phyloP scores from a whole-genome alignment of 2,113 vertebrate species.

The Cyanoderma ruficeps region DNA sequence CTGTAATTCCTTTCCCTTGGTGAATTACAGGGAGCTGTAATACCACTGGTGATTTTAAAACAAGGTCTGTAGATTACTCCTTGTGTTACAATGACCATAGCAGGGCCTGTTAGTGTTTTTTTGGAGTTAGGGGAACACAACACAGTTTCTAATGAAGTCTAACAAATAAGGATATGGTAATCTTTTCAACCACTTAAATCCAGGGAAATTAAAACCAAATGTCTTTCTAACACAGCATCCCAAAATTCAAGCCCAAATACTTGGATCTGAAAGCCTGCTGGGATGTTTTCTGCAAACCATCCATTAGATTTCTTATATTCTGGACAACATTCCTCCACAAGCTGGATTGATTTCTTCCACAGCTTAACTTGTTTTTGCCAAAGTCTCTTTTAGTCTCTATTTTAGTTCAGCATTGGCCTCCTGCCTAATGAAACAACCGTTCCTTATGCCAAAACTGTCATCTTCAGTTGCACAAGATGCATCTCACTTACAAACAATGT shows the following conservation, averaged over 20 bases:
- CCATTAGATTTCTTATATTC: neutral
- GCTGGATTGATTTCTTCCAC: slow-evolving; percentile 27
- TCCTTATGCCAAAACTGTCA: slow-evolving; percentile 39
- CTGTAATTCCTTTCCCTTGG: neutral
- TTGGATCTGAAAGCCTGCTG: slow-evolving; percentile 14
- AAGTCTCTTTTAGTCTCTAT: slow-evolving; percentile 40
- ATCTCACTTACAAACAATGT: slow-evolving; percentile 15
- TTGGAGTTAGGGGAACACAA: neutral
- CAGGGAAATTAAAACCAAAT: slow-evolving; percentile 64
- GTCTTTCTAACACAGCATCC: slow-evolving; percentile 26
- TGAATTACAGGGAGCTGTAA: neutral
- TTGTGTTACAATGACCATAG: neutral
- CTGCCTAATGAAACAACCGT: slow-evolving; percentile 48
- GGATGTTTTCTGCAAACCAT: slow-evolving; percentile 21
- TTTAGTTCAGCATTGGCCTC: slow-evolving; percentile 40
- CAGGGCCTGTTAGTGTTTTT: neutral
- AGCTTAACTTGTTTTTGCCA: slow-evolving; percentile 63
- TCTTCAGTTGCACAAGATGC: slow-evolving; percentile 19
- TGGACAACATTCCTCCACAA: neutral
- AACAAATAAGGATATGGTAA: slow-evolving; percentile 25
- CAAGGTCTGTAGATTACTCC: neutral
- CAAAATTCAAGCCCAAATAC: slow-evolving; percentile 6
- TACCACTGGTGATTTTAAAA: neutral
- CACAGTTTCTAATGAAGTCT: neutral
- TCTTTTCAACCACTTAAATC: slow-evolving; percentile 42